Conservation (phyloP, 2,797 vertebrate species). For the Rallus crepitans region DNA sequence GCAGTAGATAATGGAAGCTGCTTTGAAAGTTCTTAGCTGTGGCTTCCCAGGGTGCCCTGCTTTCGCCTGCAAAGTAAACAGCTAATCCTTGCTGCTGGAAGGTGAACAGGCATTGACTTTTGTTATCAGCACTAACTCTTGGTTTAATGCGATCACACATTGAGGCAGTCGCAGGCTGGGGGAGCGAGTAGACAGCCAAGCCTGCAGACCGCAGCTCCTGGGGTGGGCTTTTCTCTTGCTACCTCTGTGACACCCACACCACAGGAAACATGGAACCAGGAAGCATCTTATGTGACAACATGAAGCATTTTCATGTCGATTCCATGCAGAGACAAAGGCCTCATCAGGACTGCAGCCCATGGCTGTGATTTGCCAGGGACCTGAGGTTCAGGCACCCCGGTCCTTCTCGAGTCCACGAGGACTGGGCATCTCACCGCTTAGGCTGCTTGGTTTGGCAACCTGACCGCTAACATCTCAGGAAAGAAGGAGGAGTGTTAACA, state of each 20-base stretch:
- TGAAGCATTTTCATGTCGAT: rapidly evolving
- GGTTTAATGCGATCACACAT: not conserved
- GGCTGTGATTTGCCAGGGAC: not conserved
- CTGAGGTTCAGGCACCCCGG: not conserved
- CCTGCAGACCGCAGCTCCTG: rapidly evolving
- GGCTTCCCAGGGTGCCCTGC: conserved; percentile 33
- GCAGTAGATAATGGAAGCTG: conserved; percentile 85
- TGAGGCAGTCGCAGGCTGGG: not conserved
- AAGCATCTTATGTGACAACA: rapidly evolving
- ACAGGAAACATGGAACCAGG: rapidly evolving
- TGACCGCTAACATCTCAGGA: not conserved
- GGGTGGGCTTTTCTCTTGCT: not conserved
- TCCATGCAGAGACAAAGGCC: rapidly evolving
- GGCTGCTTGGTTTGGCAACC: not conserved
- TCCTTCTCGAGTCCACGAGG: not conserved
- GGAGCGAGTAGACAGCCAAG: not conserved
- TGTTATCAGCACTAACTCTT: not conserved
- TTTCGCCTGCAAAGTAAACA: conserved; percentile 66
- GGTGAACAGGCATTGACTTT: not conserved
- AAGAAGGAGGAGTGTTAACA: not conserved
- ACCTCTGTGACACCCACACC: rapidly evolving
- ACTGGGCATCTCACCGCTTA: not conserved
- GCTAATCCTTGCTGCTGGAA: conserved; percentile 41
- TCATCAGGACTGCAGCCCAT: rapidly evolving
- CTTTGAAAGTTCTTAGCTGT: conserved; percentile 80